These are phyloP conservation scores for Hydrotaea diabolus DNA, from an alignment of 2,888 invertebrate species.

Conservation along the genomic window DNA sequence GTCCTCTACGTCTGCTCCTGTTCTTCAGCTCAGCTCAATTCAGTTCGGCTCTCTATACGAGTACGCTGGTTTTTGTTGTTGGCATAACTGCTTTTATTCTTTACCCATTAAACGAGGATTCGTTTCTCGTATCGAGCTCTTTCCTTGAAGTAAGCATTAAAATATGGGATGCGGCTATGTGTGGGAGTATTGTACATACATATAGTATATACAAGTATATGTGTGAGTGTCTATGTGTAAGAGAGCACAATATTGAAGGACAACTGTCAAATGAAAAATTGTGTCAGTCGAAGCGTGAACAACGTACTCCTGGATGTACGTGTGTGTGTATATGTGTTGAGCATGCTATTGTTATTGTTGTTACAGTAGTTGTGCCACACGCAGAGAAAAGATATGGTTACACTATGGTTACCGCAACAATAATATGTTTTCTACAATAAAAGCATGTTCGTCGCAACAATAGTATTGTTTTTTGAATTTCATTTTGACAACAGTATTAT, in stretches of 20 bases:
- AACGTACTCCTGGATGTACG: slow-evolving; percentile 45
- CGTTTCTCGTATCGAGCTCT: slow-evolving; percentile 12
- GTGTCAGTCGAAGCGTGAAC: slow-evolving; percentile 64
- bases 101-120: neutral
- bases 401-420: too few species aligned
- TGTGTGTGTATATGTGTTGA: slow-evolving; percentile 26
- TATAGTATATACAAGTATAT: too few species aligned
- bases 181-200: too few species aligned
- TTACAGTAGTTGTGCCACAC: neutral
- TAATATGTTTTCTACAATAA: too few species aligned
- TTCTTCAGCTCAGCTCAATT: slow-evolving; percentile 41
- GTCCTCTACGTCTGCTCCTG: slow-evolving; percentile 69
- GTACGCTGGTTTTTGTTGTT: slow-evolving; percentile 24
- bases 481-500: too few species aligned
- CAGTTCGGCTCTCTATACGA: neutral
- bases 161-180: neutral
- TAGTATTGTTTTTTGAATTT: too few species aligned
- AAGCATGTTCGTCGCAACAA: too few species aligned
- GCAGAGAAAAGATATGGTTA: too few species aligned
- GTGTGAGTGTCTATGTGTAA: slow-evolving; percentile 33
- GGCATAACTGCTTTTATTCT: neutral
- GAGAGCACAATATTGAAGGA: slow-evolving; percentile 66
- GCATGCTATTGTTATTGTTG: neutral
- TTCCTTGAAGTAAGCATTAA: slow-evolving; percentile 52
- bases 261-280: slow-evolving; percentile 69